These are phyloP conservation scores for Mamestra configurata DNA, from an alignment of 1,140 invertebrate species.

Conservation along the genomic window DNA sequence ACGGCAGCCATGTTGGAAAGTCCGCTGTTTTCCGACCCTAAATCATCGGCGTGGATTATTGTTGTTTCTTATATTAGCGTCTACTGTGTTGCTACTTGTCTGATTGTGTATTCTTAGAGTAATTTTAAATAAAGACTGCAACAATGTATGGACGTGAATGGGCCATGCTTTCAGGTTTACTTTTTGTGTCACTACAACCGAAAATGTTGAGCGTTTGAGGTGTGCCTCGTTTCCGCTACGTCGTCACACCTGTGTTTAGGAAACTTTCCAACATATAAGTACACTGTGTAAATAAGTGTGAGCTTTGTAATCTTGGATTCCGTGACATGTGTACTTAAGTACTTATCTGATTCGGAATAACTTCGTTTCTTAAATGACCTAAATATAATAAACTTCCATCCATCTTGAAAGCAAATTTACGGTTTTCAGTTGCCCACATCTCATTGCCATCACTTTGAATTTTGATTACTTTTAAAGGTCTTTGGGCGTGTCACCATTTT, in stretches of 20 bases:
- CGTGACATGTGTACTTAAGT: neutral
- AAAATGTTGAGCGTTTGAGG: constrained; percentile 17
- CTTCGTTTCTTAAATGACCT: neutral
- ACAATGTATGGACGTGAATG: constrained; percentile 24
- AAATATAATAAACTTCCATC: too few relatives aligned
- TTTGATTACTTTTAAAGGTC: too few relatives aligned
- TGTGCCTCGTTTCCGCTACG: constrained; percentile 23
- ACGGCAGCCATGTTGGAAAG: constrained; percentile 57
- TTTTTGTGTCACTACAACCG: constrained; percentile 16
- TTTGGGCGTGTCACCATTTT: too few relatives aligned
- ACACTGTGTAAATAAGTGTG: constrained; percentile 4
- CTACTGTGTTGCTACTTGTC: constrained; percentile 57
- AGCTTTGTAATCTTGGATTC: constrained; percentile 20
- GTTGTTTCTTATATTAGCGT: constrained; percentile 61
- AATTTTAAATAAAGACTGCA: constrained; percentile 50
- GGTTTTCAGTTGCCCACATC: too few relatives aligned
- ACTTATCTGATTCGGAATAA: neutral
- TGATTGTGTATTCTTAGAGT: constrained; percentile 50
- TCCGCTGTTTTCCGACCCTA: constrained; percentile 62
- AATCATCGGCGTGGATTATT: constrained; percentile 62
- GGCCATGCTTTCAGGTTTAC: constrained; percentile 15
- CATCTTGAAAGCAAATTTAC: too few relatives aligned
- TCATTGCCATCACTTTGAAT: too few relatives aligned
- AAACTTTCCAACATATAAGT: constrained; percentile 31
- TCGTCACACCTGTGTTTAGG: constrained; percentile 4